A percentile compares a stretch with the other conserved stretches of the same genome.
These are phyloP conservation scores for Lycaon pictus DNA, from an alignment of 2,113 vertebrate genomes.

Conservation along the genomic window DNA sequence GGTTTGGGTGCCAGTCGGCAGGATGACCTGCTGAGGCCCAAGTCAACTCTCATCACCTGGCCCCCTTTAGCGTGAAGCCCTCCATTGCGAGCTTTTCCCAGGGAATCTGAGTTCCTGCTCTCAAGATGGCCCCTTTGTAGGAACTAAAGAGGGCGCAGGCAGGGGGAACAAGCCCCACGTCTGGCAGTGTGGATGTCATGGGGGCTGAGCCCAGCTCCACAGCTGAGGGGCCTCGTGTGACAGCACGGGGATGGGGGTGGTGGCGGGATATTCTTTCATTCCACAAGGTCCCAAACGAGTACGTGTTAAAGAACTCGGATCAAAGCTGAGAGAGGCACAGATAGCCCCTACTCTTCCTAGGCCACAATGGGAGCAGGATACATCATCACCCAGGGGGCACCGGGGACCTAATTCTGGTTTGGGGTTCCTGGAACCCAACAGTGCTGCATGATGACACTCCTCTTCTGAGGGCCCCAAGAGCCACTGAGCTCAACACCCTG, in stretches of 20 bases:
- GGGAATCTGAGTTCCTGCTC: neutral
- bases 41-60: fast-evolving
- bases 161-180: neutral
- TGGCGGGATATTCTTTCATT: neutral
- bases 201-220: neutral
- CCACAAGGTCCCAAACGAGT: neutral
- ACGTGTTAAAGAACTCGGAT: fast-evolving
- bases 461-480: neutral
- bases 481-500: fast-evolving
- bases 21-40: neutral
- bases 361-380: neutral
- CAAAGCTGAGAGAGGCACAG: fast-evolving
- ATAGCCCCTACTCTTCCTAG: neutral
- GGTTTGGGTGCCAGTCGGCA: neutral
- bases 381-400: neutral
- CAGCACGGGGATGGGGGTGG: neutral
- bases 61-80: too few species aligned
- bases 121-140: neutral
- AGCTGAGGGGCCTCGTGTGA: neutral
- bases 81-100: fast-evolving
- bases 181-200: neutral
- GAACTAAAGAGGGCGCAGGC: fast-evolving
- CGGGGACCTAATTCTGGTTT: fast-evolving
- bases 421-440: neutral
- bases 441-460: neutral